A percentile compares a stretch with the other conserved stretches of the same genome.
Conservation (phyloP, 92 coral and sea anemone species). For the Scolanthus callimorphus region DNA sequence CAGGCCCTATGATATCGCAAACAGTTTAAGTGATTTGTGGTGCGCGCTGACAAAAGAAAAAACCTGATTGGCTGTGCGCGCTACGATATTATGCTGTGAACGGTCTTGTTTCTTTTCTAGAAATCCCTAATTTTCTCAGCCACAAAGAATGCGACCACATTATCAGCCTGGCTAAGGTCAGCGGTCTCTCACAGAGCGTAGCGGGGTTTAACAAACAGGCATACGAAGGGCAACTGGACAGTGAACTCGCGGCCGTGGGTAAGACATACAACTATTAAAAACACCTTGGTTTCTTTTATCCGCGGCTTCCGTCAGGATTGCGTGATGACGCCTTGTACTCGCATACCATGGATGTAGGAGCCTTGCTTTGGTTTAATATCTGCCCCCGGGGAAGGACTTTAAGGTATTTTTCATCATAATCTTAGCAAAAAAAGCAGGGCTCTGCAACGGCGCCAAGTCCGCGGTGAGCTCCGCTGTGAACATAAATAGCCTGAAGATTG, state of each 20-base stretch:
- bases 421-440: too few relatives aligned
- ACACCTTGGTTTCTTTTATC: too few relatives aligned
- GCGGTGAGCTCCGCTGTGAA: too few relatives aligned
- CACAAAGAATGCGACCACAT: constrained; percentile 81
- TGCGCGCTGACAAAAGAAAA: background rate
- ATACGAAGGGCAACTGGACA: constrained; percentile 88
- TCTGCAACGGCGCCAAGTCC: too few relatives aligned
- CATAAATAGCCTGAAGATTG: too few relatives aligned
- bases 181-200: constrained; percentile 77
- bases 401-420: too few relatives aligned
- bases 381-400: too few relatives aligned
- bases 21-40: background rate
- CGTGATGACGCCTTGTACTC: too few relatives aligned
- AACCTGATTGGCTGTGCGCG: background rate
- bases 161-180: constrained; percentile 69
- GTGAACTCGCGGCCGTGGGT: constrained; percentile 76
- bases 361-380: too few relatives aligned
- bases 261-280: too few relatives aligned
- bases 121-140: constrained; percentile 84
- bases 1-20: background rate
- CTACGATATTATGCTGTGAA: background rate
- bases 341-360: too few relatives aligned
- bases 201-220: constrained; percentile 83
- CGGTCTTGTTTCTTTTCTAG: constrained; percentile 20
- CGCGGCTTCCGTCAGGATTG: too few relatives aligned